Evolutionary conservation across 2,888 invertebrate genomes (phyloP), one percentile per base, ranked within the genome.

Genomic region (Psococerastis gibbosa): DNA sequence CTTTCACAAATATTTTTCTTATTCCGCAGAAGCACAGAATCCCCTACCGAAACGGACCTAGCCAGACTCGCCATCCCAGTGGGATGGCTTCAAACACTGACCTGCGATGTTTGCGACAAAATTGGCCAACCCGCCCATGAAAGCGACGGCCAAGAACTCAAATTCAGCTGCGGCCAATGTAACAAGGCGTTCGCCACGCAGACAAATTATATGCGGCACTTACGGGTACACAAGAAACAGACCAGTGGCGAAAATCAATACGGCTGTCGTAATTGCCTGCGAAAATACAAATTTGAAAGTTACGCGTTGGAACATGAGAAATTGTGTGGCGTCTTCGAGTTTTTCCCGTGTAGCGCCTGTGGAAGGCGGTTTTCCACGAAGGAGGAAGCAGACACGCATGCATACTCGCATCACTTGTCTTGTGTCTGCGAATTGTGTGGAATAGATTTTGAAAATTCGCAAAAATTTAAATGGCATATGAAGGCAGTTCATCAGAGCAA

Each of bases 351-450:
- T 11, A 13, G 13, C 16, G 20, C 22, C 20, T 38, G 38, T 11
- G 38, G 38, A 5, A 38, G 20, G 20, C 38, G 38, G n/a, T 38
- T 15, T 20, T 16, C 15, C 17, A 18, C 38, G n/a, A 16, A 20
- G n/a, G 8, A 20, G 4, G 9, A n/a, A 5, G 38, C 38, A 18
- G 38, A 15, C n/a, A 13, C 17, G 22, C 38, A 38, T 38, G 17
- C 38, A 20, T 13, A 13, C 3, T 18, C 20, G 17, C 38, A 38
- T 20, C 38, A 38, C 18, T 13, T n/a, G 6, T 38, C 38, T 4
- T 38, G 38, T 20, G 38, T 38, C 6, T 38, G 38, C 20, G 17
- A 38, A 5, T 20, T 38, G 38, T 38, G 38, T 22, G 38, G 38
- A 13, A 13, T n/a, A 5, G 13, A 13, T 4, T 38, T 38, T 38